Evolutionary conservation across 2,113 vertebrate species (phyloP).

Genomic region (Choloepus hoffmanni): DNA sequence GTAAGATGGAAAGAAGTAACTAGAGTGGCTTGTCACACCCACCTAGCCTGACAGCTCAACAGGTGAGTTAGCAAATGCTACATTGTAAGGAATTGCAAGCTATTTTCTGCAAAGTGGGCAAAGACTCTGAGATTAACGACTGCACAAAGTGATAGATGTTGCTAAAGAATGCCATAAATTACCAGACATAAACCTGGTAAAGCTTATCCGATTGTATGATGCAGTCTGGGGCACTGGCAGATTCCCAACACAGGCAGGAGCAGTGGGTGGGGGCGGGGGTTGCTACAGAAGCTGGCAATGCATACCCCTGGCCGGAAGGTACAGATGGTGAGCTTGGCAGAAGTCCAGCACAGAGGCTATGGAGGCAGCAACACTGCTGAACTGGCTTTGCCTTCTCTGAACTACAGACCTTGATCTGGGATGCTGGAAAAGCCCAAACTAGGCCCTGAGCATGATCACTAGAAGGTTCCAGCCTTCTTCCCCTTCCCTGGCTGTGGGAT

Average conservation of each 20-base stretch:
- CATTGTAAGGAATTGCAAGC: conserved; percentile 75
- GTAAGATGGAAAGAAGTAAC: conserved; percentile 59
- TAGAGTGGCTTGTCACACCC: conserved; percentile 61
- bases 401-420: background rate
- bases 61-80: conserved; percentile 73
- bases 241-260: conserved; percentile 31
- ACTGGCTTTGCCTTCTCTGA: background rate
- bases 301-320: conserved; percentile 20
- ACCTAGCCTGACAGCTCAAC: conserved; percentile 53
- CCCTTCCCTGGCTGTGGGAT: background rate
- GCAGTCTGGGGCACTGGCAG: conserved; percentile 71
- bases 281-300: conserved; percentile 45
- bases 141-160: conserved; percentile 79
- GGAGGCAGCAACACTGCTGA: background rate
- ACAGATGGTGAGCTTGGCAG: conserved; percentile 79
- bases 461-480: background rate
- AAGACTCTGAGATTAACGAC: conserved; percentile 78
- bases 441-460: background rate
- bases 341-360: background rate
- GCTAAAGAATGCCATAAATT: conserved; percentile 82
- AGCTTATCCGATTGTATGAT: conserved; percentile 62
- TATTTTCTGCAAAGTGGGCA: conserved; percentile 84
- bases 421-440: background rate
- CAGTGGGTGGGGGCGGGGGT: background rate
- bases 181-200: conserved; percentile 79